phyloP scores from a whole-genome alignment of 2,888 invertebrate genomes.

The Oxytorus armatus region DNA sequence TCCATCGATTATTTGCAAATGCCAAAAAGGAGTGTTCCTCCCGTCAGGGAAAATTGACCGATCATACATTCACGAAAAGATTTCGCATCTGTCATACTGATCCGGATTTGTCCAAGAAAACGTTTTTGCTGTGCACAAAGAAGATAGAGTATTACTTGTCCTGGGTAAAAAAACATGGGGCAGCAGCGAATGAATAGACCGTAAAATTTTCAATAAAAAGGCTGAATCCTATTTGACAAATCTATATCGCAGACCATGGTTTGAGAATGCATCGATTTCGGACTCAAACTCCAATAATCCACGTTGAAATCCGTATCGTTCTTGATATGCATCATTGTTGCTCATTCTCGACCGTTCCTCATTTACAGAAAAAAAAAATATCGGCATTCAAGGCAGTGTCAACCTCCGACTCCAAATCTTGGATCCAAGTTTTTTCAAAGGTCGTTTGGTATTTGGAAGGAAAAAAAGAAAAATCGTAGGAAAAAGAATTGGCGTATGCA shows the following conservation, averaged over 20 bases:
- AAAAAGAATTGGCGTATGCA: too few species aligned
- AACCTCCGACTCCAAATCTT: too few species aligned
- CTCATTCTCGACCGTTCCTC: too few species aligned
- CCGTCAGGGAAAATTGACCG: constrained; percentile 71
- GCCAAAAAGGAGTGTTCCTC: constrained; percentile 81
- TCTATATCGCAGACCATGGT: background rate
- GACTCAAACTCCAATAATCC: too few species aligned
- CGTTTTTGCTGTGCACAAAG: constrained; percentile 86
- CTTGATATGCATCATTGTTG: too few species aligned
- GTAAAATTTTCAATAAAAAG: constrained; percentile 3
- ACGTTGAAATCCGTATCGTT: too few species aligned
- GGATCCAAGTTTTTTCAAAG: too few species aligned
- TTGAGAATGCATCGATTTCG: too few species aligned
- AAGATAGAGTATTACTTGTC: constrained; percentile 91
- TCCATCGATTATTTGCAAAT: constrained; percentile 86
- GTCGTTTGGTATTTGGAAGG: too few species aligned
- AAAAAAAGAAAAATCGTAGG: too few species aligned
- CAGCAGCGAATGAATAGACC: constrained; percentile 17
- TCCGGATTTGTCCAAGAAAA: constrained; percentile 85
- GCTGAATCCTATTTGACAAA: background rate
- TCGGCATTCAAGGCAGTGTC: too few species aligned
- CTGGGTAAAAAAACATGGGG: constrained; percentile 85
- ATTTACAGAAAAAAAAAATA: too few species aligned
- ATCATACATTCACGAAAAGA: constrained; percentile 85
- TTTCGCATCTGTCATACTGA: constrained; percentile 85